These are phyloP conservation scores for Drosophila formosana DNA, from an alignment of 2,888 invertebrate genomes.

Conservation along the genomic window DNA sequence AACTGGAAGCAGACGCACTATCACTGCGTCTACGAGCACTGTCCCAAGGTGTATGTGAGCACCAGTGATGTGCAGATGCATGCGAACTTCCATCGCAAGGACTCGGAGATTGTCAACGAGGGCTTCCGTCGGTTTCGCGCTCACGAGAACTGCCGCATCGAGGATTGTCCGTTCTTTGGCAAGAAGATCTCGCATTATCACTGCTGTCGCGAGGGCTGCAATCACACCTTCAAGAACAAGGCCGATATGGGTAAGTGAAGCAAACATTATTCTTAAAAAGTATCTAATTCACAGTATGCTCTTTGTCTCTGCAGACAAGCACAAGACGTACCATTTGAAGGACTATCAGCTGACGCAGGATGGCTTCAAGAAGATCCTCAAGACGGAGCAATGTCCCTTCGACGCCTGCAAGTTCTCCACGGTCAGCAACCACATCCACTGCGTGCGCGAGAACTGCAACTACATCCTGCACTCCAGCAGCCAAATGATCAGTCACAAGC, in stretches of 20 bases:
- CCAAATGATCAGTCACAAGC: slow-evolving; percentile 98
- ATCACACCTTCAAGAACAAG: slow-evolving; percentile 99
- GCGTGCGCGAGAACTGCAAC: slow-evolving; percentile 97
- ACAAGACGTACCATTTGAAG: slow-evolving; percentile 99
- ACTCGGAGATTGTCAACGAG: slow-evolving; percentile 98
- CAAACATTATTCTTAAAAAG: too few relatives aligned
- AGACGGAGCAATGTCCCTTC: slow-evolving; percentile 97
- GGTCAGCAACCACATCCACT: slow-evolving; percentile 99
- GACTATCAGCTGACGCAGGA: slow-evolving; percentile 97
- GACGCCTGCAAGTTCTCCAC: slow-evolving; percentile 96
- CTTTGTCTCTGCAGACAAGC: slow-evolving; percentile 90
- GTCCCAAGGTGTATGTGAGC: slow-evolving; percentile 98
- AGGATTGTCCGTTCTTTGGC: slow-evolving; percentile 95
- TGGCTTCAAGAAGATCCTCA: slow-evolving; percentile 99
- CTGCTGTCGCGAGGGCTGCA: slow-evolving; percentile 95
- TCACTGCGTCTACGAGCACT: slow-evolving; percentile 97
- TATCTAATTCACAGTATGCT: too few relatives aligned
- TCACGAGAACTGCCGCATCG: slow-evolving; percentile 97
- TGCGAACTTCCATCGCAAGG: slow-evolving; percentile 98
- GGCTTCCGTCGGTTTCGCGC: slow-evolving; percentile 98
- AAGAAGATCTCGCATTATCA: slow-evolving; percentile 99
- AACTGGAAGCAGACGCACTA: slow-evolving; percentile 89
- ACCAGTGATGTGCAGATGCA: slow-evolving; percentile 99
- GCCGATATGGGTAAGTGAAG: slow-evolving; percentile 97
- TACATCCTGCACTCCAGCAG: slow-evolving; percentile 98